A percentile compares a stretch with the other conserved stretches of the same genome.
Evolutionary conservation across 2,888 invertebrate species (phyloP).

Genomic region (Drosophila fulvimacula): DNA sequence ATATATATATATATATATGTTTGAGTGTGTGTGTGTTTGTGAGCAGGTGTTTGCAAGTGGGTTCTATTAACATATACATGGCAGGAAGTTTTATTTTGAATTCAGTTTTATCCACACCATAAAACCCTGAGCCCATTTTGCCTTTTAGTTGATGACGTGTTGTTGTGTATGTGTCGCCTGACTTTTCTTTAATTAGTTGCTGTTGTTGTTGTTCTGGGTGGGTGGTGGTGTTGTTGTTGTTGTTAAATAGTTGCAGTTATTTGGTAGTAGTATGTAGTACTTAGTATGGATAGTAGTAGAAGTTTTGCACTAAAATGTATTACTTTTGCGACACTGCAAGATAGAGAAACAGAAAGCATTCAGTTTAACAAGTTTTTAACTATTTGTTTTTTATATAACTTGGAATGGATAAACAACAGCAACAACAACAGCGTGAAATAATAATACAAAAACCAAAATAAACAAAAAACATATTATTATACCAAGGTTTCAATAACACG

Average conservation of each 20-base stretch:
- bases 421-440: slow-evolving; percentile 28
- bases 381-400: slow-evolving; percentile 19
- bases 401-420: slow-evolving; percentile 22
- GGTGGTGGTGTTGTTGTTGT: slow-evolving; percentile 38
- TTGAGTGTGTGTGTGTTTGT: slow-evolving; percentile 5
- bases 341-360: slow-evolving; percentile 80
- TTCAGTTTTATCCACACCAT: slow-evolving; percentile 45
- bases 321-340: slow-evolving; percentile 83
- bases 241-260: slow-evolving; percentile 58
- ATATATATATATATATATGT: slow-evolving; percentile 6
- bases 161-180: slow-evolving; percentile 38
- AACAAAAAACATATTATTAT: neutral
- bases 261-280: slow-evolving; percentile 58
- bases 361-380: slow-evolving; percentile 56
- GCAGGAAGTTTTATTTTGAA: slow-evolving; percentile 22
- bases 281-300: slow-evolving; percentile 69
- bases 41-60: slow-evolving; percentile 39
- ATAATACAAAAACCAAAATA: neutral
- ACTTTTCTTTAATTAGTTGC: slow-evolving; percentile 26
- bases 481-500: neutral
- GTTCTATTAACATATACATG: slow-evolving; percentile 50
- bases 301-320: slow-evolving; percentile 64
- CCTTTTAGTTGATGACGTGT: slow-evolving; percentile 53
- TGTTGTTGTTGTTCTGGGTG: slow-evolving; percentile 61
- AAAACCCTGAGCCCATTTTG: slow-evolving; percentile 57